Evolutionary conservation across 1,140 invertebrate genomes (phyloP), one percentile per base, ranked within the genome.

Genomic region (Mercenaria mercenaria): DNA sequence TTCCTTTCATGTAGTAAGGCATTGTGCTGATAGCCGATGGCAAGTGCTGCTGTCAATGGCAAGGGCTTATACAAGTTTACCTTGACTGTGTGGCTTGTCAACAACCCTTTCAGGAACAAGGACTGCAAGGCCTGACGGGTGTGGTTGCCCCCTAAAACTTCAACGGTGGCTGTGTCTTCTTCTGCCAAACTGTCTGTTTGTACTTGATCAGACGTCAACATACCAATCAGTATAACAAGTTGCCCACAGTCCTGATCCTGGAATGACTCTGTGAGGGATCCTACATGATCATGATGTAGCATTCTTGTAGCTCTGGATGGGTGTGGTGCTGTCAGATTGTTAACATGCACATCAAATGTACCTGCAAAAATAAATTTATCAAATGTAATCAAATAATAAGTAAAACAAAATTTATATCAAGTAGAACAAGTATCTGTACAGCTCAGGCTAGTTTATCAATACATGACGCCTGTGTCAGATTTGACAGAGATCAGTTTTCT

Each of bases 1-100:
- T 64, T 64, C 61, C 23, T 64, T n/a, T 64, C 61, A n/a, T 64
- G 61, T 8, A 64, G 61, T 23, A 64, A 8, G 8, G 23, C 10
- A 32, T 64, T 64, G 61, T 64, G 61, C 61, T 64, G 61, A n/a
- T 64, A 64, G 8, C 61, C 61, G 10, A 64, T n/a, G 61, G 61
- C 29, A 8, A 64, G 61, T 6, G 61, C 61, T 11, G 61, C 61
- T 32, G 29, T 64, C 23, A 8, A 11, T n/a, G 23, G 23, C 23
- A 64, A 32, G 61, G 8, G 6, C 61, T 64, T 64, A 23, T 64
- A 64, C 10, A 64, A 23, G 23, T 64, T n/a, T n/a, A 64, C 61
- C 61, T 64, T 64, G 6, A 64, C 61, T 26, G 23, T 64, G 10
- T 8, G 23, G 10, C 29, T 8, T 10, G 10, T 64, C 29, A 64